A percentile compares a stretch with the other conserved stretches of the same genome.
Evolutionary conservation across 2,888 invertebrate species (phyloP).

Genomic region (Drosophila quinaria): DNA sequence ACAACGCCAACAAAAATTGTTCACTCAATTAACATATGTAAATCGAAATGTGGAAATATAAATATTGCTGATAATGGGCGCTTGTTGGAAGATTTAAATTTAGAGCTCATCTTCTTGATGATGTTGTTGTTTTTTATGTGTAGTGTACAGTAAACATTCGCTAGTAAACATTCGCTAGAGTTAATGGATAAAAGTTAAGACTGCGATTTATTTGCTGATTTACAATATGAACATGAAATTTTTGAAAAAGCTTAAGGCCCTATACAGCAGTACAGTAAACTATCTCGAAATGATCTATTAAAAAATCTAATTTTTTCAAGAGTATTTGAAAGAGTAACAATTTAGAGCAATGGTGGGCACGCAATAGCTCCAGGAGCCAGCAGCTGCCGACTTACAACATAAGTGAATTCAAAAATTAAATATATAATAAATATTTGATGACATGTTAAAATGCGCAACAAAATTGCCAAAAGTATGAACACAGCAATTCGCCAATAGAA

Average conservation of each 20-base stretch:
- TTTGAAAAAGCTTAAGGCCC: no score
- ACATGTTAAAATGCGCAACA: no score
- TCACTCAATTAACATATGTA: constrained; percentile 12
- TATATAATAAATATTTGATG: not conserved
- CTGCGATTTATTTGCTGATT: not conserved
- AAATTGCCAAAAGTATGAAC: no score
- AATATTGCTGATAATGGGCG: constrained; percentile 25
- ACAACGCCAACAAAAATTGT: constrained; percentile 7
- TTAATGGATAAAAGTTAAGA: not conserved
- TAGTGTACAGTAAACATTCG: constrained; percentile 3
- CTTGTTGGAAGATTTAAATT: constrained; percentile 3
- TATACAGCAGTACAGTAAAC: not conserved
- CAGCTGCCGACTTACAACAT: no score
- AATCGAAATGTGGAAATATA: constrained; percentile 1
- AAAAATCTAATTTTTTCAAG: no score
- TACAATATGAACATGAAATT: no score
- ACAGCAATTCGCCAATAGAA: not conserved
- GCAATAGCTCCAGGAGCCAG: no score
- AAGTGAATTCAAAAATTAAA: no score
- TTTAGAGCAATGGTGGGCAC: no score
- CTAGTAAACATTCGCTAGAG: not conserved
- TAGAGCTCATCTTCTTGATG: not conserved
- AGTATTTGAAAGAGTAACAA: not conserved
- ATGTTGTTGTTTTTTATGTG: constrained; percentile 3
- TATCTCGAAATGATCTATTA: not conserved